A percentile compares a stretch with the other conserved stretches of the same genome.
These are phyloP conservation scores for Tetramorium alpestre DNA, from an alignment of 1,140 invertebrate species.

Conservation along the genomic window DNA sequence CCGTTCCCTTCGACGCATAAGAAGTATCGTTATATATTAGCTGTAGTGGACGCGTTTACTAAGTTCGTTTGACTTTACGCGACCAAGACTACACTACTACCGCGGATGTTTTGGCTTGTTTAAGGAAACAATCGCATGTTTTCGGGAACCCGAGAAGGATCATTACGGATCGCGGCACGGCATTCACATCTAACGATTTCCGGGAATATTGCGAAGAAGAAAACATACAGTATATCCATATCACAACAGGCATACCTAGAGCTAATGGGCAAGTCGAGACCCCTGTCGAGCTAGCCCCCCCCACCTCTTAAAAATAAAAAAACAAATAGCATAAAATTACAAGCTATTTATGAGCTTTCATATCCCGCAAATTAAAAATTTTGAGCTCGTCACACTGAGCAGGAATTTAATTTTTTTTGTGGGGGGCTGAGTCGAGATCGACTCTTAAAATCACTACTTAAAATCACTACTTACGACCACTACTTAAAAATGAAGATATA, in stretches of 20 bases:
- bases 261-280: background rate
- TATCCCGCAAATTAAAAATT: too few species aligned
- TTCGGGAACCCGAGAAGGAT: background rate
- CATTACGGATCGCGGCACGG: background rate
- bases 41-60: background rate
- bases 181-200: background rate
- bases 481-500: too few species aligned
- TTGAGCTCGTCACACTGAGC: too few species aligned
- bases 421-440: too few species aligned
- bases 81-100: background rate
- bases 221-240: background rate
- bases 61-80: background rate
- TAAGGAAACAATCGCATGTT: background rate
- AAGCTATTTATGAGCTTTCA: too few species aligned
- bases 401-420: too few species aligned
- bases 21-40: background rate
- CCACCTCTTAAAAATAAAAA: too few species aligned
- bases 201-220: background rate
- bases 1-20: background rate
- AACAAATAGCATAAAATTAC: too few species aligned
- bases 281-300: too few species aligned
- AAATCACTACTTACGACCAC: too few species aligned
- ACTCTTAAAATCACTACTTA: too few species aligned
- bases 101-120: background rate
- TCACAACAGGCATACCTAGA: background rate